These are phyloP conservation scores for Edolisoma coerulescens DNA, from an alignment of 2,113 vertebrate species.

Conservation along the genomic window DNA sequence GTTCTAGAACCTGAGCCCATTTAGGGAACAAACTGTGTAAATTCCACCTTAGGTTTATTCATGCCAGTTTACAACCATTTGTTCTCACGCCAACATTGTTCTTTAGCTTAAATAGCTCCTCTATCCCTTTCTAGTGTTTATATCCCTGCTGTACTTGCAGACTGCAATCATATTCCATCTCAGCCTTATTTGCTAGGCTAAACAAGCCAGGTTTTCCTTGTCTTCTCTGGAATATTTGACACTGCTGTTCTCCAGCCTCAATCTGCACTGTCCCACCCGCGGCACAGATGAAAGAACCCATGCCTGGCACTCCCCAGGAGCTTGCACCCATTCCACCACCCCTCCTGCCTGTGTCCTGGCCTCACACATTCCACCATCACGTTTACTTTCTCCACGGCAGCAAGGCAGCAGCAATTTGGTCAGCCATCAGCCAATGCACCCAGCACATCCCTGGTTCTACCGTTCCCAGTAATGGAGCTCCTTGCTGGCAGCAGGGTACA, in stretches of 20 bases:
- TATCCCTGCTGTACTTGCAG: neutral
- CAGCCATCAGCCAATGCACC: accelerated
- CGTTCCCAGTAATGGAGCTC: neutral
- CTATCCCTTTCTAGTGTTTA: neutral
- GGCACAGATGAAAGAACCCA: neutral
- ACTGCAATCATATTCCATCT: neutral
- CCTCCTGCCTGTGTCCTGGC: neutral
- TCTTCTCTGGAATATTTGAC: neutral
- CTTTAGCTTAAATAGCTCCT: neutral
- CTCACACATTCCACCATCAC: neutral
- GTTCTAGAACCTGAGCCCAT: neutral
- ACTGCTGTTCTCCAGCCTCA: neutral
- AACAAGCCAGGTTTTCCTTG: neutral
- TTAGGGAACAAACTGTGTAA: neutral
- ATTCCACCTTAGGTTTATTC: neutral
- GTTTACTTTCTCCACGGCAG: neutral
- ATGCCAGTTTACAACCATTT: neutral
- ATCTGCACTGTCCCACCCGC: neutral
- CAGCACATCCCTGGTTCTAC: neutral
- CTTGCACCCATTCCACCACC: neutral
- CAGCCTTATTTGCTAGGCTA: neutral
- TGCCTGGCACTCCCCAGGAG: neutral
- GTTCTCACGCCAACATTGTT: neutral
- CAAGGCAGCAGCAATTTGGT: neutral
- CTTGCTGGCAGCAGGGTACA: neutral